phyloP scores from a whole-genome alignment of 2,113 vertebrate species.

The Malurus cyaneus region DNA sequence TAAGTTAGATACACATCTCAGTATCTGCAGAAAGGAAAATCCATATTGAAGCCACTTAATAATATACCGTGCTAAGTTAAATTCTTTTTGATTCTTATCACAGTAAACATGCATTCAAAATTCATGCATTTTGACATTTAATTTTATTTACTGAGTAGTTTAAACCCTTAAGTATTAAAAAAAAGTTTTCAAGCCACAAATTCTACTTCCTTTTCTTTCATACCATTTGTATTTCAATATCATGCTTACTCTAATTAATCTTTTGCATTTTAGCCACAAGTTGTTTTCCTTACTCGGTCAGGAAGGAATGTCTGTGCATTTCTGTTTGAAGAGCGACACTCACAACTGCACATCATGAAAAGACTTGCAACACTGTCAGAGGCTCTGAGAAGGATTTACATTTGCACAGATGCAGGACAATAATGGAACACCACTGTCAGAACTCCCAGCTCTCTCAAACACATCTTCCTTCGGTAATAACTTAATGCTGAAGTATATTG shows the following conservation, averaged over 20 bases:
- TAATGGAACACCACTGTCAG: background rate
- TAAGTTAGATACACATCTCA: background rate
- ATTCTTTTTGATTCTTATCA: background rate
- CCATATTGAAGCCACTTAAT: background rate
- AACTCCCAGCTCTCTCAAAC: background rate
- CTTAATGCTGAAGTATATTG: background rate
- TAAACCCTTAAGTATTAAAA: background rate
- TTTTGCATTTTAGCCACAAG: background rate
- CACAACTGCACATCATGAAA: background rate
- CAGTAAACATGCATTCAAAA: background rate
- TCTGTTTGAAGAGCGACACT: background rate
- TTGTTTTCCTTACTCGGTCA: background rate
- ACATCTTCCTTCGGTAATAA: background rate
- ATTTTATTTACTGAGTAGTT: background rate
- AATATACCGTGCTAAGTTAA: background rate
- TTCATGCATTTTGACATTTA: background rate
- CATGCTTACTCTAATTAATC: background rate
- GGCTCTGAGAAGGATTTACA: background rate
- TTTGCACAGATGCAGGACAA: background rate
- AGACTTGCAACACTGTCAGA: background rate
- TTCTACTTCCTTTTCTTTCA: background rate
- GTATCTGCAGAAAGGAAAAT: background rate
- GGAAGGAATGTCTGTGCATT: background rate
- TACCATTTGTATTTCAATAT: background rate
- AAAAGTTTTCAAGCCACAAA: background rate